Evolutionary conservation across 2,797 vertebrate genomes (phyloP), one percentile per base, ranked within the genome.

Genomic region (Champsocephalus esox): DNA sequence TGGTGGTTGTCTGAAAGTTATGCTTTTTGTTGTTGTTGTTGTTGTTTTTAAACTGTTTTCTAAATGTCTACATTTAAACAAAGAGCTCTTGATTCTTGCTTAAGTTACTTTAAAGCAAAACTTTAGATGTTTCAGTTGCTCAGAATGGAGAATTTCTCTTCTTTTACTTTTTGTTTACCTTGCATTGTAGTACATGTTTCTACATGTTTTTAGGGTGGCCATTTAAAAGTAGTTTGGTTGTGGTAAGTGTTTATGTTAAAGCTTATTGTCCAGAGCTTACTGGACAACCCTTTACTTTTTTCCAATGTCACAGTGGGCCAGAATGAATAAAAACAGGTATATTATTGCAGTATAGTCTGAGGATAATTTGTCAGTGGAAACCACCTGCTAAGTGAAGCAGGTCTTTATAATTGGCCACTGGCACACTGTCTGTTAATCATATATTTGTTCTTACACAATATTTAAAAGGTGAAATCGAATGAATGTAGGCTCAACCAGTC

Each of bases 361-460:
- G 80, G 68, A 82, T 74, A 46, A 76, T 90, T 91, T 52, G 48
- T 86, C 86, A 78, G 83, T 77, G 80, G 86, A 91, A 91, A 90
- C 88, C 87, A 78, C 86, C 87, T 38, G 80, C 88, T 92, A 79
- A 81, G 73, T 74, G 74, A 79, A 87, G 88, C 89, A 77, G 77
- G 64, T 82, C 80, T 75, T 77, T 80, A 67, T 85, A 87, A 86
- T 89, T 90, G 66, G 82, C 79, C 78, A 63, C 65, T 79, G 58
- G 73, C 82, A 78, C 67, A 67, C 62, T 44, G 51, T 70, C 82
- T 82, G 72, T 70, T 83, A 79, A 72, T 82, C 77, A 87, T 81
- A 73, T 81, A 62, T 72, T 41, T 50, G 69, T 49, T 32, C 66
- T 67, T 45, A 62, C 71, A 28, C 52, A 69, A 64, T 62, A 54